Percentiles rank a stretch among this genome's conserved stretches.
These are phyloP conservation scores for Lagopus muta DNA, from an alignment of 2,113 vertebrate species.

Conservation along the genomic window DNA sequence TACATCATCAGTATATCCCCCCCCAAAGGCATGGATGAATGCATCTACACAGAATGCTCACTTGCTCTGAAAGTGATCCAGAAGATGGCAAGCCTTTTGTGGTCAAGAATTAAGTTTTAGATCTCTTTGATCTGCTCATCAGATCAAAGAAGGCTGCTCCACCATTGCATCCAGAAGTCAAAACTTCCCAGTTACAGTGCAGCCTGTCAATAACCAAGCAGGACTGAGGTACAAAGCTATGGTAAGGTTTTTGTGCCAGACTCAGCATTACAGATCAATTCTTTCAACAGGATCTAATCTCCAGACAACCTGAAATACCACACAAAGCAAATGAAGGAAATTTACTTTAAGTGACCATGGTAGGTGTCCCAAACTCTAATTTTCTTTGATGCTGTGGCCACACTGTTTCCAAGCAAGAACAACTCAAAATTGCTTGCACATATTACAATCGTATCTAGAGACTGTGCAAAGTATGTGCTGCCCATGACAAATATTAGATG, in stretches of 20 bases:
- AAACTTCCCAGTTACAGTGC: background rate
- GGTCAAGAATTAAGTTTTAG: background rate
- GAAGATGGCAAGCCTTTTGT: background rate
- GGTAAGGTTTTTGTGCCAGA: background rate
- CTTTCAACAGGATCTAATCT: background rate
- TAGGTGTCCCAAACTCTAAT: background rate
- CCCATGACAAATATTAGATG: background rate
- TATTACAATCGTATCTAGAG: background rate
- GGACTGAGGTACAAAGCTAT: background rate
- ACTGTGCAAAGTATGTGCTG: background rate
- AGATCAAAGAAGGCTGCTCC: background rate
- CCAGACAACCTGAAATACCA: background rate
- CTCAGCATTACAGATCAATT: background rate
- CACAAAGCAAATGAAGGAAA: background rate
- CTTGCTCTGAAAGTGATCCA: slow-evolving; percentile 1
- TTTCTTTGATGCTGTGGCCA: background rate
- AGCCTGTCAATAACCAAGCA: slow-evolving; percentile 4
- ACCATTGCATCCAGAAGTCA: background rate
- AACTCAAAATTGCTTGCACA: background rate
- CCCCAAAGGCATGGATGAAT: background rate
- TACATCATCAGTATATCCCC: background rate
- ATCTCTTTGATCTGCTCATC: background rate
- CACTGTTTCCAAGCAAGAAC: slow-evolving; percentile 1
- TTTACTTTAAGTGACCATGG: background rate
- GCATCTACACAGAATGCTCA: background rate